Evolutionary conservation across 2,888 invertebrate species (phyloP).

Genomic region (Eupithecia insigniata): DNA sequence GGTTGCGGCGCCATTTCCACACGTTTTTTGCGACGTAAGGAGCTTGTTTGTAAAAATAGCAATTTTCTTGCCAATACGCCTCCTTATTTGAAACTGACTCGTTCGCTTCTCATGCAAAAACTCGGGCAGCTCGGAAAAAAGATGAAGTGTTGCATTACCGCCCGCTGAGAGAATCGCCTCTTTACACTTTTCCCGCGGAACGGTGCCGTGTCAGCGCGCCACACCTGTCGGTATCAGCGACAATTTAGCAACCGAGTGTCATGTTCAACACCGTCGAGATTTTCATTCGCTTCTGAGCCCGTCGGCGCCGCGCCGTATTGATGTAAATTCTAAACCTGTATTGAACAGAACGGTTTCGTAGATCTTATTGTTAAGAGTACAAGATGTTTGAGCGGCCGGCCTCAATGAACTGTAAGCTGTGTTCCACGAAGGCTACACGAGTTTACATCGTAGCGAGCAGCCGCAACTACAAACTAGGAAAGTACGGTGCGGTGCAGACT

Average conservation of each 20-base stretch:
- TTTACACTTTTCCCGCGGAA: conserved; percentile 52
- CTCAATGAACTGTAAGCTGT: conserved; percentile 48
- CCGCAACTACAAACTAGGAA: conserved; percentile 50
- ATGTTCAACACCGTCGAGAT: conserved; percentile 32
- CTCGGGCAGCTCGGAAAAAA: conserved; percentile 58
- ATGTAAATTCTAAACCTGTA: conserved; percentile 37
- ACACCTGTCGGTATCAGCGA: conserved; percentile 49
- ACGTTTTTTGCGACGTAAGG: conserved; percentile 65
- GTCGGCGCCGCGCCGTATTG: conserved; percentile 33
- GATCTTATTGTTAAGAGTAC: conserved; percentile 43
- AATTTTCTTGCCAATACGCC: conserved; percentile 69
- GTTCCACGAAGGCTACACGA: conserved; percentile 57
- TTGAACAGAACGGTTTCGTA: conserved; percentile 35
- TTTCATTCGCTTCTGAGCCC: conserved; percentile 32
- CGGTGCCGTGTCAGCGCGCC: conserved; percentile 47
- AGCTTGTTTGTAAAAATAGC: conserved; percentile 74
- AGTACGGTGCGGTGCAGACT: conserved; percentile 59
- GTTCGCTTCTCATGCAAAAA: conserved; percentile 65
- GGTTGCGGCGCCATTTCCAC: conserved; percentile 60
- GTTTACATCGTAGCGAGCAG: conserved; percentile 56
- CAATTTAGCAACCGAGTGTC: conserved; percentile 45
- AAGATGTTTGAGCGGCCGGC: conserved; percentile 42
- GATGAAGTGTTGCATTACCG: conserved; percentile 58
- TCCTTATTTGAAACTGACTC: conserved; percentile 63
- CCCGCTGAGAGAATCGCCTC: conserved; percentile 62